These are phyloP conservation scores for Dreissena rostriformis DNA, from an alignment of 1,140 invertebrate genomes.

Conservation along the genomic window DNA sequence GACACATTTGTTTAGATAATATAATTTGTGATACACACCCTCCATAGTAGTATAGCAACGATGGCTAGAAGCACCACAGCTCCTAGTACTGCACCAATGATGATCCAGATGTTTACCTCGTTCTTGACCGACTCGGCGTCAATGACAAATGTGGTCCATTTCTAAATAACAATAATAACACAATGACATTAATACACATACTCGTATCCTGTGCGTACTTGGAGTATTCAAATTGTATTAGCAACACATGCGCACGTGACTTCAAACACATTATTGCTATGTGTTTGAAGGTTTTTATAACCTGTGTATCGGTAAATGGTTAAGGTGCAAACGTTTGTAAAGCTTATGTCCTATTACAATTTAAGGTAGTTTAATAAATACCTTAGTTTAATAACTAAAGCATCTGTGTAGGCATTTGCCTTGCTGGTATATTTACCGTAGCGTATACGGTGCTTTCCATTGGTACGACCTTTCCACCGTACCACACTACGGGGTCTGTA, in stretches of 20 bases:
- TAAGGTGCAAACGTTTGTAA: background rate
- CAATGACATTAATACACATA: background rate
- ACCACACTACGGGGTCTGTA: conserved; percentile 33
- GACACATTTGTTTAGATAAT: background rate
- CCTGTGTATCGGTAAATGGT: background rate
- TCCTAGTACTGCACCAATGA: conserved; percentile 47
- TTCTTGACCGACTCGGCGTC: conserved; percentile 9
- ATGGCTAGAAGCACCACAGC: conserved; percentile 31
- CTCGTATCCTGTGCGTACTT: background rate
- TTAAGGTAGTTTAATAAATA: background rate
- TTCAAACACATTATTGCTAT: background rate
- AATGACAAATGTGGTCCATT: conserved; percentile 36
- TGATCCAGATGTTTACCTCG: conserved; percentile 44
- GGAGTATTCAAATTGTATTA: background rate
- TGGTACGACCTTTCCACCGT: conserved; percentile 37
- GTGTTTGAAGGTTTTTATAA: background rate
- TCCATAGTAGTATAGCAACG: conserved; percentile 16
- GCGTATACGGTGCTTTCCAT: conserved; percentile 32
- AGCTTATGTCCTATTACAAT: background rate
- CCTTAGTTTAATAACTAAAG: background rate
- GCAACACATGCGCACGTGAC: background rate
- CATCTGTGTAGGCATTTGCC: background rate
- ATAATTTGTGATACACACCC: conserved; percentile 6
- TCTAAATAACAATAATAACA: conserved; percentile 25
- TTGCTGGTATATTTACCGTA: conserved; percentile 3